A percentile compares a stretch with the other conserved stretches of the same genome.
Evolutionary conservation across 1,140 invertebrate genomes (phyloP).

Genomic region (Drosophila navojoa): DNA sequence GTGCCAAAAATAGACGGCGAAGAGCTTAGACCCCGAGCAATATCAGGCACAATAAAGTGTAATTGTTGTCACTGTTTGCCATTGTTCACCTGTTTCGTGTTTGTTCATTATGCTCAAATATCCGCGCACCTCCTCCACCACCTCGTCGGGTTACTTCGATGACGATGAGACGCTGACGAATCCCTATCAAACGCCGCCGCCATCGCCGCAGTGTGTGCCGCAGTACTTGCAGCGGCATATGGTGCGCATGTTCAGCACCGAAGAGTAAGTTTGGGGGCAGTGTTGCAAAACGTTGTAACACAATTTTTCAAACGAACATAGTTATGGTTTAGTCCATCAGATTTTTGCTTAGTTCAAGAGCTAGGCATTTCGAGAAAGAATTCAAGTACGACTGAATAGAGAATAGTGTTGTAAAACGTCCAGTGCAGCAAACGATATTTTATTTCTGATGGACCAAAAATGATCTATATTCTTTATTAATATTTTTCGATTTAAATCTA

Average conservation of each 20-base stretch:
- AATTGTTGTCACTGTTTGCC: slow-evolving; percentile 9
- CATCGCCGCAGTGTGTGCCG: slow-evolving; percentile 67
- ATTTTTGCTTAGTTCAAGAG: too few relatives aligned
- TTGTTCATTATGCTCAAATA: slow-evolving; percentile 71
- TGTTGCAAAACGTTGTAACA: neutral
- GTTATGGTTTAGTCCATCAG: too few relatives aligned
- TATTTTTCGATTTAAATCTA: too few relatives aligned
- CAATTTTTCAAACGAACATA: too few relatives aligned
- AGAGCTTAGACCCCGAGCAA: slow-evolving; percentile 18
- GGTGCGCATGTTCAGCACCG: slow-evolving; percentile 82
- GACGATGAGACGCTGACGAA: slow-evolving; percentile 76
- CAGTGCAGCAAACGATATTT: too few relatives aligned
- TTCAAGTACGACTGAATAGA: too few relatives aligned
- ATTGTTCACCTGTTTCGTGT: slow-evolving; percentile 6
- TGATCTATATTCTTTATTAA: too few relatives aligned
- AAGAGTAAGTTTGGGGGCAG: slow-evolving; percentile 74
- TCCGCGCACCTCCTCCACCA: slow-evolving; percentile 77
- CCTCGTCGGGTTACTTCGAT: slow-evolving; percentile 77
- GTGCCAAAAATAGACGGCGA: slow-evolving; percentile 38
- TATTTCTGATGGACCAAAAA: too few relatives aligned
- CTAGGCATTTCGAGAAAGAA: too few relatives aligned
- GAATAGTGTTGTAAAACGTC: neutral
- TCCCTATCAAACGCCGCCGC: slow-evolving; percentile 74
- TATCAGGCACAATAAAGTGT: neutral
- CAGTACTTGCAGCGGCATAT: slow-evolving; percentile 80